Conservation (phyloP, 2,797 vertebrate species). For the Characodon lateralis region DNA sequence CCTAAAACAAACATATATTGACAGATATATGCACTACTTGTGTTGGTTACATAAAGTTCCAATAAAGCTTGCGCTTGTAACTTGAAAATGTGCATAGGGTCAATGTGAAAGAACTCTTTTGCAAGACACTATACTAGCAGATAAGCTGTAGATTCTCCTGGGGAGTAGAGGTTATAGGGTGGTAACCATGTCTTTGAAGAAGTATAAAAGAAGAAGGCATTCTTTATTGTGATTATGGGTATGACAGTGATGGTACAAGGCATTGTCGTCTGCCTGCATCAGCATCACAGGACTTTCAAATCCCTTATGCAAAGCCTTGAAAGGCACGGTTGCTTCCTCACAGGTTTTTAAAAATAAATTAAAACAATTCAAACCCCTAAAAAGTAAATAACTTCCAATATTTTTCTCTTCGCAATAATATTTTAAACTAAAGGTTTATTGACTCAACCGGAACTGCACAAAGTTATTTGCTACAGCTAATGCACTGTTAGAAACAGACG, state of each 20-base stretch:
- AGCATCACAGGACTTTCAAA: constrained; percentile 32
- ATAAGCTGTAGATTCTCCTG: neutral
- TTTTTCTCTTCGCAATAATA: neutral
- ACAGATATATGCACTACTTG: neutral
- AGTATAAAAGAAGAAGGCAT: constrained; percentile 22
- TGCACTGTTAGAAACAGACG: constrained; percentile 20
- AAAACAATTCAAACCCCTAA: neutral
- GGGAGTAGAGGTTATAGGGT: constrained; percentile 18
- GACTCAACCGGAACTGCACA: constrained; percentile 10
- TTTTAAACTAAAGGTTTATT: constrained; percentile 1
- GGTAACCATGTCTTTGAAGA: constrained; percentile 15
- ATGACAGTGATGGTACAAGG: constrained; percentile 56
- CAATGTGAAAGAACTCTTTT: neutral
- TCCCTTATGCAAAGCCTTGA: constrained; percentile 22
- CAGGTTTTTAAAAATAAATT: neutral
- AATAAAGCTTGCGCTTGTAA: neutral
- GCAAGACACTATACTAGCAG: neutral
- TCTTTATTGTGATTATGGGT: constrained; percentile 55
- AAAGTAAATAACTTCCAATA: neutral
- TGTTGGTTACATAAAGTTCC: neutral
- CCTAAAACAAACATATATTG: too few relatives aligned
- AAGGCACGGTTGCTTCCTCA: constrained; percentile 12
- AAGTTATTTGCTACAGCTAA: neutral
- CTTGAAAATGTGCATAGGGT: neutral
- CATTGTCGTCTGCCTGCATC: constrained; percentile 49